Evolutionary conservation across 2,113 vertebrate genomes (phyloP).

Genomic region (Coregonus clupeaformis): DNA sequence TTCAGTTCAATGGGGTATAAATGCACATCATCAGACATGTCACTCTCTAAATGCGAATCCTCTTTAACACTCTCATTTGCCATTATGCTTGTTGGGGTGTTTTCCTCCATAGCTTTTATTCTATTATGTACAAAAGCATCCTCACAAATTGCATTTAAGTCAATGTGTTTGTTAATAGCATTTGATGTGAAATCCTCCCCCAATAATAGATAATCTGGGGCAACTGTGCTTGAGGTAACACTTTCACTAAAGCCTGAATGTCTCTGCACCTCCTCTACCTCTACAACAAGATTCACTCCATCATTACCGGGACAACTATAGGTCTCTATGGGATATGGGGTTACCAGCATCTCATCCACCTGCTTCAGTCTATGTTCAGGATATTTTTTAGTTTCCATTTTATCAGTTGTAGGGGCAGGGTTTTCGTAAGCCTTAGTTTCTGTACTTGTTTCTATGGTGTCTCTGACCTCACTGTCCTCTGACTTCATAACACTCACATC

Average conservation of each 20-base stretch:
- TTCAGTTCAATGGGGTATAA: background rate
- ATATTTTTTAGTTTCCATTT: background rate
- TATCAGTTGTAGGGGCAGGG: background rate
- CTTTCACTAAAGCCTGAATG: background rate
- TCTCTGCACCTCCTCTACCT: background rate
- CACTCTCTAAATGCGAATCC: background rate
- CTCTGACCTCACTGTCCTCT: background rate
- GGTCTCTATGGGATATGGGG: background rate
- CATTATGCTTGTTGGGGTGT: background rate
- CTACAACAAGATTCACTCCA: background rate
- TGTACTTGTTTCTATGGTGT: background rate
- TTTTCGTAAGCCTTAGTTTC: background rate
- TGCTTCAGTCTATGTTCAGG: background rate
- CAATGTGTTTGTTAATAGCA: background rate
- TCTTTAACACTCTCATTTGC: background rate
- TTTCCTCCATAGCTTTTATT: background rate
- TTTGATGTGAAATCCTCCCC: background rate
- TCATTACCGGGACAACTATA: background rate
- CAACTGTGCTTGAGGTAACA: background rate
- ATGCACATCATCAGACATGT: background rate
- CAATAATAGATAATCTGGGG: background rate
- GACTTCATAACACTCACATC: conserved; percentile 24
- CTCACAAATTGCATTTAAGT: background rate
- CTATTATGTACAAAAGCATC: background rate
- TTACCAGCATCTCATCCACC: background rate